phyloP scores from a whole-genome alignment of 2,113 vertebrate genomes.

The Sphyrna mokarran region DNA sequence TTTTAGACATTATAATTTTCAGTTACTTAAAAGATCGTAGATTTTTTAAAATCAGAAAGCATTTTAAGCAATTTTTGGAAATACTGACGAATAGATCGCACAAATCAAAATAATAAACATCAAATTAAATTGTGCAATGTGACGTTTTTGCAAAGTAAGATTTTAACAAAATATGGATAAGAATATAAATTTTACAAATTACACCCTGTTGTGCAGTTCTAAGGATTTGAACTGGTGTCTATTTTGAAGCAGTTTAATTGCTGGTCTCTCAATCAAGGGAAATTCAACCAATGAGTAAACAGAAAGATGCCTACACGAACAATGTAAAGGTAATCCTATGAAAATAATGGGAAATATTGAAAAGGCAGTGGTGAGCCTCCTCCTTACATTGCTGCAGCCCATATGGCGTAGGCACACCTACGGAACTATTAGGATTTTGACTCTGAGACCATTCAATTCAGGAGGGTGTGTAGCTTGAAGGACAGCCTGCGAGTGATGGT shows the following conservation, averaged over 20 bases:
- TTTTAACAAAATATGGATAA: not conserved
- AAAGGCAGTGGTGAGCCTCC: no score
- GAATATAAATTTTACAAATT: not conserved
- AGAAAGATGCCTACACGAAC: not conserved
- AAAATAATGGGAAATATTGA: not conserved
- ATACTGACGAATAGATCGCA: not conserved
- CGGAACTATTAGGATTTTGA: no score
- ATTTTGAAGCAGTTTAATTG: not conserved
- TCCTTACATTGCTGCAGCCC: no score
- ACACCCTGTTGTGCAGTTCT: not conserved
- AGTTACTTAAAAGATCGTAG: not conserved
- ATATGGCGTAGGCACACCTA: no score
- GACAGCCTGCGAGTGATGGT: no score
- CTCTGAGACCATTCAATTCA: no score
- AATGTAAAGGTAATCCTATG: slow-evolving; percentile 40
- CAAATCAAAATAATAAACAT: not conserved
- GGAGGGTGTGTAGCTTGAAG: no score
- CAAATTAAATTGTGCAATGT: not conserved
- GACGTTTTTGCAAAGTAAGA: not conserved
- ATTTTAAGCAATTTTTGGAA: not conserved
- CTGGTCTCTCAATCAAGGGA: not conserved
- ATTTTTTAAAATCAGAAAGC: not conserved
- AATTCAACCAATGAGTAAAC: not conserved
- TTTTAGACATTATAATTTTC: not conserved
- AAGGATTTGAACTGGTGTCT: not conserved